Percentiles rank a stretch among this genome's conserved stretches.
These are phyloP conservation scores for Echinometra lucunter DNA, from an alignment of 53 echinoderm and acorn worm genomes.

Conservation along the genomic window DNA sequence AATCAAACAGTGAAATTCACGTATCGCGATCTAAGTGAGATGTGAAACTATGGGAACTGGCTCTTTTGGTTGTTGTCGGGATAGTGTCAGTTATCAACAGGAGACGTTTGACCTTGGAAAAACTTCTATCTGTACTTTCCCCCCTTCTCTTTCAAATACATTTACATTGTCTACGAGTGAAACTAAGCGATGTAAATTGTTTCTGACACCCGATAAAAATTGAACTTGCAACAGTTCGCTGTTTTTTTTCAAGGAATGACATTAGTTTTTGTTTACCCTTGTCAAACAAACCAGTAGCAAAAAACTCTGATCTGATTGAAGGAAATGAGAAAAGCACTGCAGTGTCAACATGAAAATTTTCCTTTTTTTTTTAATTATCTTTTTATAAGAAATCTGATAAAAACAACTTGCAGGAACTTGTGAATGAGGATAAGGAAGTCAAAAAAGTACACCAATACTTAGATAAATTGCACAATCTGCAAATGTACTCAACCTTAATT, in stretches of 20 bases:
- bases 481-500: too few species aligned
- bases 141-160: neutral
- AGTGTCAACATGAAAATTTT: neutral
- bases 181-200: slow-evolving; percentile 13
- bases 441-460: too few species aligned
- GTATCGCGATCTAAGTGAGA: neutral
- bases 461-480: too few species aligned
- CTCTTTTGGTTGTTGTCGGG: neutral
- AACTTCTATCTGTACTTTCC: neutral
- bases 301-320: too few species aligned
- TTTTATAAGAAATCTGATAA: too few species aligned
- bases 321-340: neutral
- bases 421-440: too few species aligned
- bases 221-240: neutral
- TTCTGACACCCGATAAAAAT: neutral
- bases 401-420: too few species aligned
- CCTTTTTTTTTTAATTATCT: too few species aligned
- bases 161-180: neutral
- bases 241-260: neutral
- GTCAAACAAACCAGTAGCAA: neutral
- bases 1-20: neutral
- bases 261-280: neutral
- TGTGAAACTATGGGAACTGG: neutral
- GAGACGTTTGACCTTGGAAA: neutral
- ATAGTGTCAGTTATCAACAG: neutral